Base-by-base conservation (phyloP, 2,888 invertebrate genomes). In the Pteria penguin region DNA sequence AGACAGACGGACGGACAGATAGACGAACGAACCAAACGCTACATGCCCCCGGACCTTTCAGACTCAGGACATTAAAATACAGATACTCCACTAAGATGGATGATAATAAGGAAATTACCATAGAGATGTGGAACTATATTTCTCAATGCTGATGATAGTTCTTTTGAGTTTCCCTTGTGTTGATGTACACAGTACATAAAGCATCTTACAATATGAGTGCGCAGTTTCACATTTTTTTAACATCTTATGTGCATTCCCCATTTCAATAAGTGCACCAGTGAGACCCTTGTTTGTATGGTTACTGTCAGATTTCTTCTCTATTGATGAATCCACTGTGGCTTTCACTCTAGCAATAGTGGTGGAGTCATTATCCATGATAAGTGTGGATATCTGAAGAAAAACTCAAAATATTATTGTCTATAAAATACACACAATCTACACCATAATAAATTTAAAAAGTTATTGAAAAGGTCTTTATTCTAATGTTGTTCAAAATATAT, bases 141-240 rank as follows among this genome's bases (percentile, higher is more conserved):
- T 18, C 60, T 14, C 57, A 67, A 32, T 18, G 54, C 55, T 26
- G 29, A 14, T 4, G 55, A 31, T 24, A 67, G 67, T 52, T 67
- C 2, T 31, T 54, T 57, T 5, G 31, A 29, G n/a, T 67, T 55
- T 1, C 55, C 55, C 32, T 29, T 18, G 24, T 67, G 54, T 31
- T 67, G 67, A 5, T 55, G 29, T 5, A 67, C 26, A 22, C 67
- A 55, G 55, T 67, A 67, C 57, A 67, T 67, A 18, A 67, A 67
- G 11, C 67, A 67, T n/a, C 67, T 29, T 22, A 55, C 67, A 18
- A 67, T 55, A 29, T 67, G 67, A 24, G 18, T n/a, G 29, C 55
- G 18, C 4, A 67, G 55, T 67, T 45, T 67, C n/a, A 29, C n/a
- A 22, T 55, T 55, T 60, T 22, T 60, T 27, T 26, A 3, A n/a